Conservation (phyloP, 2,888 invertebrate species). For the Tupiocoris notatus region DNA sequence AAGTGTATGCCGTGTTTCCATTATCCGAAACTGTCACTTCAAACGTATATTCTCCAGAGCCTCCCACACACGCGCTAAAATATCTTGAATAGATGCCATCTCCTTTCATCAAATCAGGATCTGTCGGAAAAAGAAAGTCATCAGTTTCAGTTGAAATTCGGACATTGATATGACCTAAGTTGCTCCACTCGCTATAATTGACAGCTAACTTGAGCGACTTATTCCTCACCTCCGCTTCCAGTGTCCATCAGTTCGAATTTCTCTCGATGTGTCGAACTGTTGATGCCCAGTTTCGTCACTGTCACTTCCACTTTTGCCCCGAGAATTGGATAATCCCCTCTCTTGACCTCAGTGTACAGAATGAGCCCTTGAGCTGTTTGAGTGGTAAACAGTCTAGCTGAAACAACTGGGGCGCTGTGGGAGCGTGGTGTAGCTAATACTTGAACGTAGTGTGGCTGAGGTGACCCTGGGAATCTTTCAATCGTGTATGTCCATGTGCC, state of each 20-base stretch:
- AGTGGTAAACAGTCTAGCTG: conserved; percentile 57
- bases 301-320: conserved; percentile 61
- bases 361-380: conserved; percentile 56
- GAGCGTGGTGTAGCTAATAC: conserved; percentile 60
- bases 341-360: conserved; percentile 59
- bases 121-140: conserved; percentile 53
- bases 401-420: conserved; percentile 55
- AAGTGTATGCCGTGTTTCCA: conserved; percentile 59
- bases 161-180: too few relatives aligned
- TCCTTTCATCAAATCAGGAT: conserved; percentile 64
- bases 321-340: conserved; percentile 60
- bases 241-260: conserved; percentile 60
- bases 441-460: conserved; percentile 63
- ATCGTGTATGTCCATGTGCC: conserved; percentile 63
- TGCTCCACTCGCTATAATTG: too few relatives aligned
- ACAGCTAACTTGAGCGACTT: neutral
- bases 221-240: conserved; percentile 58
- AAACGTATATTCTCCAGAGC: conserved; percentile 58
- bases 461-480: conserved; percentile 60
- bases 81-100: conserved; percentile 68
- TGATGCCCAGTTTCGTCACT: conserved; percentile 53
- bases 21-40: conserved; percentile 59
- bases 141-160: too few relatives aligned
- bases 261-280: conserved; percentile 51
- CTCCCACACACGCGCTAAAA: conserved; percentile 57